Evolutionary conservation across 2,797 vertebrate genomes (phyloP), one percentile per base, ranked within the genome.

Genomic region (Artibeus lituratus): DNA sequence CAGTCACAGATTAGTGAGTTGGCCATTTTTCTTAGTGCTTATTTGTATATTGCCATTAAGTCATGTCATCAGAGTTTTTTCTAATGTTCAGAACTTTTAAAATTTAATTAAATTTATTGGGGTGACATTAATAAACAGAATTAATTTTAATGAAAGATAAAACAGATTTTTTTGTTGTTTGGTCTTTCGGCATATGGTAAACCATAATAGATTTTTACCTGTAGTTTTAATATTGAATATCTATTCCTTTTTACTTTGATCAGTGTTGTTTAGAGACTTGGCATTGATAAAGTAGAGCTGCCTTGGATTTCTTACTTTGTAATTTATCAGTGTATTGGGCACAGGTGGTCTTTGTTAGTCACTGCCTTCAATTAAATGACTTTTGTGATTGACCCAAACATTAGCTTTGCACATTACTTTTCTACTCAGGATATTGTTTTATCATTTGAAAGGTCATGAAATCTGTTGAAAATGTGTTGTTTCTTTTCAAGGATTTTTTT

Each of bases 331-430:
- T 51, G 35, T 92, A 90, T 94, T 94, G 73, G 83, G 73, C 73
- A 90, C 90, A 96, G 90, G 73, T 96, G 94, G 90, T 92, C 89
- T 91, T 97, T 55, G 84, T 97, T 95, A 96, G 95, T 89, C 59
- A 62, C 39, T 91, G 67, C 85, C 21, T 97, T 96, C 81, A 96
- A 59, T 97, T 95, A 95, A 96, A 95, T 97, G 94, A 90, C 74
- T 97, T 94, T 91, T 95, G 72, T 92, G 73, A 94, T 96, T 83
- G 90, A 92, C 73, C 29, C 24, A 74, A 59, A 88, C 92, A 87
- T 95, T 94, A 95, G 80, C 69, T 93, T 91, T 80, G 81, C 80
- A 49, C 37, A 39, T 92, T 93, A 83, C 57, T 92, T 94, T 97
- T 95, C 90, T 80, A 57, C 51, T 81, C 57, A 95, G 74, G 65